A percentile compares a stretch with the other conserved stretches of the same genome.
Evolutionary conservation across 2,888 invertebrate genomes (phyloP).

Genomic region (Brachyptera putata): DNA sequence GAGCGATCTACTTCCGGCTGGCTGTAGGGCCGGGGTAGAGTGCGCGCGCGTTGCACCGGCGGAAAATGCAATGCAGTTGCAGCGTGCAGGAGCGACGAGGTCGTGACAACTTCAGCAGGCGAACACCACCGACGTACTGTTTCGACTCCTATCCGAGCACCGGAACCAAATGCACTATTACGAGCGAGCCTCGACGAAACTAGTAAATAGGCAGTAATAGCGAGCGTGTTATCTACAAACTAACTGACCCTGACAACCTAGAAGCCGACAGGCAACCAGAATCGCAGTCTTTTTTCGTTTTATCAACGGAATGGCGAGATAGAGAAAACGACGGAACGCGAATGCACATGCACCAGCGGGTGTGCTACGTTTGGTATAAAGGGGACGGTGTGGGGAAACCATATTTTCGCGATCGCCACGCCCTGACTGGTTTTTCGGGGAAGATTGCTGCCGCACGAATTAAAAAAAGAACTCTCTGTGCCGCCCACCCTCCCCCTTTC

Average conservation of each 20-base stretch:
- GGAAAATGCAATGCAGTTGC: too few relatives aligned
- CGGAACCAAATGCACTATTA: neutral
- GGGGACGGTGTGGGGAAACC: neutral
- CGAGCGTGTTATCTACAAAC: too few relatives aligned
- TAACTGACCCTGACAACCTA: conserved; percentile 1
- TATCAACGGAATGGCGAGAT: too few relatives aligned
- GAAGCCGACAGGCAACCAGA: neutral
- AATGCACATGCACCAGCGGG: neutral
- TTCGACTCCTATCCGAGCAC: too few relatives aligned
- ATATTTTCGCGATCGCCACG: conserved; percentile 25
- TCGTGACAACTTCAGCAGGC: too few relatives aligned
- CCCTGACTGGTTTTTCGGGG: conserved; percentile 28
- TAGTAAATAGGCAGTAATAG: too few relatives aligned
- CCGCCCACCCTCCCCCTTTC: neutral
- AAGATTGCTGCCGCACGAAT: conserved; percentile 15
- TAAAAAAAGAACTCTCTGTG: conserved; percentile 9
- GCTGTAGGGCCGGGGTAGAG: neutral
- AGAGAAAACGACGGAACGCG: too few relatives aligned
- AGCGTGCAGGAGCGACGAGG: too few relatives aligned
- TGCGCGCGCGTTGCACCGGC: too few relatives aligned
- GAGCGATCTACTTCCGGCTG: neutral
- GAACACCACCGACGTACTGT: too few relatives aligned
- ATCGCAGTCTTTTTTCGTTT: neutral
- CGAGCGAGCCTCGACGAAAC: too few relatives aligned
- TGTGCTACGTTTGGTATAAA: too few relatives aligned